Evolutionary conservation across 2,888 invertebrate species (phyloP).

Genomic region (Orchesellides sinensis): DNA sequence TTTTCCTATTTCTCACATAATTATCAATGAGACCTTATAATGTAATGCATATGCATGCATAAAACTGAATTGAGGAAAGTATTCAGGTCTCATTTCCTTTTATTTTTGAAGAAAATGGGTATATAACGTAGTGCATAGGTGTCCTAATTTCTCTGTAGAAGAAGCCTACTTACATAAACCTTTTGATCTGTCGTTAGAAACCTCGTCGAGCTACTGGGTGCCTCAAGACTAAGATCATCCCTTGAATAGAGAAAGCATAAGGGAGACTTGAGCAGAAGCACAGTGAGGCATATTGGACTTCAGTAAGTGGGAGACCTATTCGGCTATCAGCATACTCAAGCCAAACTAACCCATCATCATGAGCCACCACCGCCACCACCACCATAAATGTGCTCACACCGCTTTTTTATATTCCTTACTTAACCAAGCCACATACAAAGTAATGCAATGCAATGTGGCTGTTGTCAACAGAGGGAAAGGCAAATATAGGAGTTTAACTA

Average conservation of each 20-base stretch:
- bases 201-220: slow-evolving; percentile 22
- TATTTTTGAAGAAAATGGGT: too few species aligned
- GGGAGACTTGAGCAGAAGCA: not conserved
- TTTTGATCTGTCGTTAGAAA: slow-evolving; percentile 29
- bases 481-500: slow-evolving; percentile 29
- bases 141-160: too few species aligned
- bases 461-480: too few species aligned
- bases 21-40: too few species aligned
- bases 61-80: too few species aligned
- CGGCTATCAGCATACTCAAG: not conserved
- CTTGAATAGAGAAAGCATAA: slow-evolving; percentile 32
- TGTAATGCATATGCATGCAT: too few species aligned
- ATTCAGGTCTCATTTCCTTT: too few species aligned
- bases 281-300: not conserved
- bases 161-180: too few species aligned
- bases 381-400: slow-evolving; percentile 24
- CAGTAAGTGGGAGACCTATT: too few species aligned
- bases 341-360: not conserved
- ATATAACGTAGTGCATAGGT: too few species aligned
- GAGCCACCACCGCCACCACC: slow-evolving; percentile 21
- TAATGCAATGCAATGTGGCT: not conserved
- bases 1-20: too few species aligned
- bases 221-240: slow-evolving; percentile 65
- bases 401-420: not conserved
- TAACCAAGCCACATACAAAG: not conserved